Evolutionary conservation across 2,113 vertebrate genomes (phyloP).

Genomic region (Coreoperca whiteheadi): DNA sequence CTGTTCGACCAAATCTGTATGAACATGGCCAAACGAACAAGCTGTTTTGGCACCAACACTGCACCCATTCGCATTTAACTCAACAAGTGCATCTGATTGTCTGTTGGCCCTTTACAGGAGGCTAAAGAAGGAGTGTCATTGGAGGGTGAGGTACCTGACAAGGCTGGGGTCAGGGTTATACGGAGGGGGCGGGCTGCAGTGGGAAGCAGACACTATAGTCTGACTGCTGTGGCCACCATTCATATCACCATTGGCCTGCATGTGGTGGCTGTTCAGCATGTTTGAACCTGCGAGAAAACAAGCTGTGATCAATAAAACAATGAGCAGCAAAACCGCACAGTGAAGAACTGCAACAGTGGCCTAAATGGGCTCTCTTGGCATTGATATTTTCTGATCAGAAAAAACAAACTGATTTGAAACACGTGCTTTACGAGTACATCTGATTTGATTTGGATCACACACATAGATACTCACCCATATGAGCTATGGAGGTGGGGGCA

Average conservation of each 20-base stretch:
- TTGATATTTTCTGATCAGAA: neutral
- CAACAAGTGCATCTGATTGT: slow-evolving; percentile 61
- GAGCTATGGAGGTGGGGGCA: slow-evolving; percentile 82
- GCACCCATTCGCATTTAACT: slow-evolving; percentile 39
- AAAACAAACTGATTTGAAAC: neutral
- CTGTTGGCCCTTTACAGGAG: slow-evolving; percentile 50
- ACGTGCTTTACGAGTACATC: neutral
- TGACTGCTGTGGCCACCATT: slow-evolving; percentile 91
- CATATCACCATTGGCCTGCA: slow-evolving; percentile 93
- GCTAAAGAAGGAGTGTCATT: slow-evolving; percentile 81
- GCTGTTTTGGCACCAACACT: slow-evolving; percentile 27
- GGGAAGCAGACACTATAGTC: slow-evolving; percentile 92
- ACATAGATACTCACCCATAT: slow-evolving; percentile 88
- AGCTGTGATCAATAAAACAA: slow-evolving; percentile 22
- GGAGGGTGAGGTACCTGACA: slow-evolving; percentile 92
- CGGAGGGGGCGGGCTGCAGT: slow-evolving; percentile 95
- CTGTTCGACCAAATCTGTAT: slow-evolving; percentile 10
- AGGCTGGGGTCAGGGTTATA: slow-evolving; percentile 98
- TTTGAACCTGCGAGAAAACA: slow-evolving; percentile 83
- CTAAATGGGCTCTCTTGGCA: neutral
- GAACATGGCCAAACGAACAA: slow-evolving; percentile 28
- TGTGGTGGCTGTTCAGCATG: slow-evolving; percentile 91
- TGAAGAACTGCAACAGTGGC: neutral
- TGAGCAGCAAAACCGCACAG: neutral
- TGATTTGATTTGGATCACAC: neutral